Base-by-base conservation (phyloP, 2,888 invertebrate species). In the Archips xylosteana region DNA sequence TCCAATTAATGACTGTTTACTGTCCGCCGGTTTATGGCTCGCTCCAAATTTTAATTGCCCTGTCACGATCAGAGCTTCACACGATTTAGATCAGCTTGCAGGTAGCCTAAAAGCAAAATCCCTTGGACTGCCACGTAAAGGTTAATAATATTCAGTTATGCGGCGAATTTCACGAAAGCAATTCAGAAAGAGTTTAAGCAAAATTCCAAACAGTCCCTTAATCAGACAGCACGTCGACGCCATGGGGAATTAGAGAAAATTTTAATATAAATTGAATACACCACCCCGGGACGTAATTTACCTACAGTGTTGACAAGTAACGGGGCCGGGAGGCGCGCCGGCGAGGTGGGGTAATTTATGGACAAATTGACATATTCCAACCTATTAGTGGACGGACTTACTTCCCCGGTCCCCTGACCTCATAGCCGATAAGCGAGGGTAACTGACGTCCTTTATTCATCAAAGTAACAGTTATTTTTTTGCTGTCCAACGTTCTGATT, bases 281-380 rank as follows among this genome's bases (percentile, higher is more conserved):
- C 74, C 70, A 54, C 74, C 74, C 69, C 60, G 45, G 69, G 63
- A 64, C 60, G 74, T 65, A 74, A 74, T 74, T 74, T 70, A 74
- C 74, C 74, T 65, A 88, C 86, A 88, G 88, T 88, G 90, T 89
- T 89, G 89, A 89, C 89, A 89, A 82, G 81, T 80, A 80, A 82
- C 75, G 75, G 78, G 79, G 78, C 82, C 75, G 75, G 78, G 79
- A 78, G 73, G 68, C 74, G 69, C 75, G 76, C 78, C 78, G 75
- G 12, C 62, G 75, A 81, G 82, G 80, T 77, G 78, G 80, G 82
- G 88, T 92, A 89, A 92, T 91, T 91, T 90, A 91, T 91, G 87
- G 82, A 85, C 85, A 84, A 85, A 89, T 89, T 87, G 88, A 89
- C 83, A 85, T 85, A 84, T 88, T 85, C 83, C 76, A 86, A 83